phyloP scores from a whole-genome alignment of 92 coral and sea anemone genomes.

The Heliopora coerulea region DNA sequence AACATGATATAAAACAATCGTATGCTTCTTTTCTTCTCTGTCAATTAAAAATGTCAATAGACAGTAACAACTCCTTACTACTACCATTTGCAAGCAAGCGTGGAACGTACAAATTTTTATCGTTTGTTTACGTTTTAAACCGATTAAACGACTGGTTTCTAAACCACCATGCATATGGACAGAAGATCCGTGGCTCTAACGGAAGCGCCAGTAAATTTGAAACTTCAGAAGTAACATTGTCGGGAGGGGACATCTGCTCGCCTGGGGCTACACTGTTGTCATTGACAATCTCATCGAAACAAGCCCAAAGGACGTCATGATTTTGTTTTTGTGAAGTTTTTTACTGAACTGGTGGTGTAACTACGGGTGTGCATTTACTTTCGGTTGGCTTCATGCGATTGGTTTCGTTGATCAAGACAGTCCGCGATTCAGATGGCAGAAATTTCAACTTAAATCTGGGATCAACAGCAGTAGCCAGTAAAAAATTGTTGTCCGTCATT shows the following conservation, averaged over 20 bases:
- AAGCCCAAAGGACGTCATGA: background rate
- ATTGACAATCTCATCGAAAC: constrained; percentile 1
- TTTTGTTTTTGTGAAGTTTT: background rate
- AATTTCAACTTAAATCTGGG: too few species aligned
- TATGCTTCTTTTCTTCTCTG: too few species aligned
- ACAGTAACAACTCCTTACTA: too few species aligned
- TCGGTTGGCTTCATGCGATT: background rate
- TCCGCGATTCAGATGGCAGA: too few species aligned
- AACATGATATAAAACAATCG: too few species aligned
- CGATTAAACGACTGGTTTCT: background rate
- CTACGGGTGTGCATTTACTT: background rate
- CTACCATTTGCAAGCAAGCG: too few species aligned
- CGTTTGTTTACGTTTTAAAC: too few species aligned
- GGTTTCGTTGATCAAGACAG: background rate
- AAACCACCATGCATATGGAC: constrained; percentile 3
- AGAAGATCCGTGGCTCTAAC: background rate
- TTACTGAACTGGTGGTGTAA: background rate
- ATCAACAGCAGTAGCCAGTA: too few species aligned
- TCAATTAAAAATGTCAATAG: too few species aligned
- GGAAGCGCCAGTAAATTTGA: constrained; percentile 1
- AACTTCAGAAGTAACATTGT: background rate
- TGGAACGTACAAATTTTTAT: too few species aligned
- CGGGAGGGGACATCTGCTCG: background rate
- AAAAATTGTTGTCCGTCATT: too few species aligned
- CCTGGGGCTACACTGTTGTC: background rate